Base-by-base conservation (phyloP, 53 echinoderm and acorn worm genomes). In the Henricia sp. region DNA sequence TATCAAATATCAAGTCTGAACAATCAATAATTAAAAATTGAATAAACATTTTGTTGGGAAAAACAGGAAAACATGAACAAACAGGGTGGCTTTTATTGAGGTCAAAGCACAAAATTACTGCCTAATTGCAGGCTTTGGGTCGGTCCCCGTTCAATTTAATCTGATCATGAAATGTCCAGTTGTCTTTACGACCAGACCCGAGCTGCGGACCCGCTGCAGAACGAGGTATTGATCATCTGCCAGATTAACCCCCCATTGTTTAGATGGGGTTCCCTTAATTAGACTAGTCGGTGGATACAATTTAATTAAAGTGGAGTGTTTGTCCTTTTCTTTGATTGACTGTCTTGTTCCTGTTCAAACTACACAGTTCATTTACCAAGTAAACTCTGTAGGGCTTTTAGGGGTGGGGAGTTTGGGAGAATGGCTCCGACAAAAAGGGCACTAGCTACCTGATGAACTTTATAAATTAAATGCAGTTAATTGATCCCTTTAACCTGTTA, bases 281-380 rank as follows among this genome's bases (percentile, higher is more conserved):
- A 28, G 54, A 54, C 52, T 54, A 73, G 54, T 64, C 80, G 21
- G 37, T 62, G 34, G 80, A 62, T 64, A 80, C 80, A 80, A 80
- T 80, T 80, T 80, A 80, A 80, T 80, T 80, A 80, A 80, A 80
- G 42, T 64, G 62, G 62, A 63, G 80, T 29, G 63, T 64, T 32
- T 62, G 80, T 43, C 46, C 34, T 53, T 25, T 60, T 32, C 33
- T 64, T 62, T 80, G 80, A 80, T 80, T 80, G 80, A 64, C 80
- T 80, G 48, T 4, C 68, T 73, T 52, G 24, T 73, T 72, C 35
- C 16, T 24, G 27, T 25, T 44, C 42, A 42, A 21, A 17, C 48
- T 8, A 17, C 35, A 32, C 16, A 40, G 14, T 17, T 24, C 39
- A 40, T 67, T 67, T 67, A 67, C 67, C 67, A 65, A 21, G 67